Conservation (phyloP, 2,113 vertebrate species). For the Labeo catla region DNA sequence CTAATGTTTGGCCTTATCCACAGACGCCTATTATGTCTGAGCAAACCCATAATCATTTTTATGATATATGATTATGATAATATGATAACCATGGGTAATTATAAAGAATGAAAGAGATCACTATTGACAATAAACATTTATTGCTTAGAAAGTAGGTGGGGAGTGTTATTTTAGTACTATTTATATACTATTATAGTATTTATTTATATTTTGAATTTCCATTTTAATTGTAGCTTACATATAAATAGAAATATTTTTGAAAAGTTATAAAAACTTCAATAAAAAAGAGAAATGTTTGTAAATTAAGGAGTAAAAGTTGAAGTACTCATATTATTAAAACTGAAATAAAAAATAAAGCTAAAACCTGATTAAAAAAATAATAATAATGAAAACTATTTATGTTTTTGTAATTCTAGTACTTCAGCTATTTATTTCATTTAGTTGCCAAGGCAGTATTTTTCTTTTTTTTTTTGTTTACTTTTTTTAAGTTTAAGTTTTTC, state of each 20-base stretch:
- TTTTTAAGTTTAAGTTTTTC: too few relatives aligned
- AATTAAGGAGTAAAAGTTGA: too few relatives aligned
- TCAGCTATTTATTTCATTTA: too few relatives aligned
- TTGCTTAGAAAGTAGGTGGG: background rate
- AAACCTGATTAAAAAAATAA: too few relatives aligned
- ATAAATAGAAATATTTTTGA: background rate
- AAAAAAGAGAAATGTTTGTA: too few relatives aligned
- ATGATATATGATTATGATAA: conserved; percentile 11
- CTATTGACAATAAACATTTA: background rate
- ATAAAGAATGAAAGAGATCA: conserved; percentile 8
- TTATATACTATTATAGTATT: background rate
- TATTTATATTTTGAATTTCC: background rate
- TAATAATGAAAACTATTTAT: too few relatives aligned
- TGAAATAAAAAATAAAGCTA: too few relatives aligned
- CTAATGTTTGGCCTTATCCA: background rate
- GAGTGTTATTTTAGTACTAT: background rate
- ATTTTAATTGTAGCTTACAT: background rate
- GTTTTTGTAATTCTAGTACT: too few relatives aligned
- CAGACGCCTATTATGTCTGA: background rate
- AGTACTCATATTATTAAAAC: too few relatives aligned
- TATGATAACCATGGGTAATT: background rate
- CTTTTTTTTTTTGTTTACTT: too few relatives aligned
- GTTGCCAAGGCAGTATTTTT: too few relatives aligned
- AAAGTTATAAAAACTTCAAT: too few relatives aligned
- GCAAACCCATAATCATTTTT: conserved; percentile 9